These are phyloP conservation scores for Eulemur albifrons DNA, from an alignment of 2,797 vertebrate genomes.

Conservation along the genomic window DNA sequence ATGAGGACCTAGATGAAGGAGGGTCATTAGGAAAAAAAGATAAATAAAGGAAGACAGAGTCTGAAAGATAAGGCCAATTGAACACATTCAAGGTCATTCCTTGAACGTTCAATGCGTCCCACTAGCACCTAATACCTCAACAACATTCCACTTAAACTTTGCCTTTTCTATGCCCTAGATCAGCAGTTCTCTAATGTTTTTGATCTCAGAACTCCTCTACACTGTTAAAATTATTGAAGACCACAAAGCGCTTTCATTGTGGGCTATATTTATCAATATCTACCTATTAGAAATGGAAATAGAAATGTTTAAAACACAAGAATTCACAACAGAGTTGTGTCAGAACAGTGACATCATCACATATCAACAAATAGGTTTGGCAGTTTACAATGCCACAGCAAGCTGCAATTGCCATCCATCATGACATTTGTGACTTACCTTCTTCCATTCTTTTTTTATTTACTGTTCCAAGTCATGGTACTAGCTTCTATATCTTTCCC, in stretches of 20 bases:
- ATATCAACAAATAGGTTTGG: neutral
- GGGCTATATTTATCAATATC: neutral
- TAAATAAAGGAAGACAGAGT: neutral
- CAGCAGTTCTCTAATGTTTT: neutral
- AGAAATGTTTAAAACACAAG: neutral
- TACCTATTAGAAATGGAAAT: conserved; percentile 18
- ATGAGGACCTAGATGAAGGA: neutral
- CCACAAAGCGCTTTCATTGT: neutral
- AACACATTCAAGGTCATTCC: neutral
- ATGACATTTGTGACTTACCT: neutral
- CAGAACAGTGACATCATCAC: neutral
- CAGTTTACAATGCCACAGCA: neutral
- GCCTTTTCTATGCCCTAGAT: neutral
- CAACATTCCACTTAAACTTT: neutral
- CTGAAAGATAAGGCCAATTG: neutral
- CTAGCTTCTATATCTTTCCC: neutral
- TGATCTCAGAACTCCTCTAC: neutral
- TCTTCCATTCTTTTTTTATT: neutral
- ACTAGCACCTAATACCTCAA: neutral
- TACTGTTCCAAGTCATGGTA: neutral
- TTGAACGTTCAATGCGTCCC: neutral
- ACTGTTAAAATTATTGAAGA: neutral
- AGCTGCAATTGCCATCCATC: neutral
- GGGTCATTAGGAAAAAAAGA: neutral
- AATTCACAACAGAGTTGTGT: neutral